Conservation (phyloP, 2,797 vertebrate genomes). For the Paedocypris micromegethes region DNA sequence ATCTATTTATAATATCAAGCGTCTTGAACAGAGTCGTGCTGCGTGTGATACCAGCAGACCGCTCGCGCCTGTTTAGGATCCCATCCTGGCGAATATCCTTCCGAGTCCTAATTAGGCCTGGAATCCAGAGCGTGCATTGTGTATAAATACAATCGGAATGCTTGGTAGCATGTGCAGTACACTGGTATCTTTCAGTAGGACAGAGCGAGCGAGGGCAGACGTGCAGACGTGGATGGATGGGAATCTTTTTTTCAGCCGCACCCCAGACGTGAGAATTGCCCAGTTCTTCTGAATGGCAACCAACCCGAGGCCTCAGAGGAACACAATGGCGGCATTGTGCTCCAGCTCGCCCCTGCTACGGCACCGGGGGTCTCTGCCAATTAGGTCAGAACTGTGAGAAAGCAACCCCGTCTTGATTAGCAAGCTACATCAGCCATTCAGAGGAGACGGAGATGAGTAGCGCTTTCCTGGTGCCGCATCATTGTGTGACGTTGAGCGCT, state of each 20-base stretch:
- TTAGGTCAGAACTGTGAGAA: slow-evolving; percentile 52
- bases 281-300: slow-evolving; percentile 54
- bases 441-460: background rate
- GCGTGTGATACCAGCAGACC: slow-evolving; percentile 33
- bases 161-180: slow-evolving; percentile 29
- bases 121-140: slow-evolving; percentile 38
- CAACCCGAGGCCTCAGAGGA: slow-evolving; percentile 41
- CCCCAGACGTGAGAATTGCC: slow-evolving; percentile 46
- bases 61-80: slow-evolving; percentile 29
- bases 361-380: slow-evolving; percentile 47
- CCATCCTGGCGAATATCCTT: slow-evolving; percentile 31
- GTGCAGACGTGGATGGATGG: slow-evolving; percentile 34
- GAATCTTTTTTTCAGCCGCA: slow-evolving; percentile 15
- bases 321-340: slow-evolving; percentile 55
- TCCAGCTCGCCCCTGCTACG: slow-evolving; percentile 32
- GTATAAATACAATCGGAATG: slow-evolving; percentile 42
- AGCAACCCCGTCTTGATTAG: slow-evolving; percentile 45
- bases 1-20: slow-evolving; percentile 43
- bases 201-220: slow-evolving; percentile 44
- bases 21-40: slow-evolving; percentile 34
- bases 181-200: slow-evolving; percentile 38
- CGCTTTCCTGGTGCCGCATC: background rate
- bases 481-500: background rate
- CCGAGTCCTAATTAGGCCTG: slow-evolving; percentile 38
- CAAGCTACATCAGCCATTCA: slow-evolving; percentile 19